Evolutionary conservation across 2,113 vertebrate genomes (phyloP).

Genomic region (Nycticorax nycticorax): DNA sequence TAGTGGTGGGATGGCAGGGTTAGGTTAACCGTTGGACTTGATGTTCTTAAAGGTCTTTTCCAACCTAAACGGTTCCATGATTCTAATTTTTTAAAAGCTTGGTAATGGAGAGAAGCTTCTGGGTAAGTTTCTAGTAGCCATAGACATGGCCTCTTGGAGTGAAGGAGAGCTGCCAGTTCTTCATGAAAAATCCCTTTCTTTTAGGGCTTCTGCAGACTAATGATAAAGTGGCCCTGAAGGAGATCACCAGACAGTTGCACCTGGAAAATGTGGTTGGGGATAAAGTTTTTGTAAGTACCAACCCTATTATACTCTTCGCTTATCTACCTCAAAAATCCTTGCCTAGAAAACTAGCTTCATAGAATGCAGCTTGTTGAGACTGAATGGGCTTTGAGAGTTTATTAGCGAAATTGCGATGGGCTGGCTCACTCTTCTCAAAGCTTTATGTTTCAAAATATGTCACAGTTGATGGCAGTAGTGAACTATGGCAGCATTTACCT

Average conservation of each 20-base stretch:
- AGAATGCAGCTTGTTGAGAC: neutral
- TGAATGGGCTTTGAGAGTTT: neutral
- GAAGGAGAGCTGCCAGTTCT: neutral
- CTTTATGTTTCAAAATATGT: neutral
- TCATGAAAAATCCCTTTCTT: neutral
- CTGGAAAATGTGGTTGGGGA: conserved; percentile 95
- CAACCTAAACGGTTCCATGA: no score
- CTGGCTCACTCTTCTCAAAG: neutral
- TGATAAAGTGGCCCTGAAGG: conserved; percentile 90
- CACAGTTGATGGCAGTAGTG: neutral
- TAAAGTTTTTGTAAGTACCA: conserved; percentile 93
- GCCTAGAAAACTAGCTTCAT: neutral
- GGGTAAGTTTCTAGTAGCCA: fast-evolving
- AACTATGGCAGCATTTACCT: neutral
- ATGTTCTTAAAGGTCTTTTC: no score
- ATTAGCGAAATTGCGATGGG: neutral
- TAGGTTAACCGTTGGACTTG: no score
- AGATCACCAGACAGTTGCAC: conserved; percentile 92
- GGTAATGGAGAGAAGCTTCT: neutral
- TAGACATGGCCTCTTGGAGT: neutral
- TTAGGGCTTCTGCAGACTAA: conserved; percentile 92
- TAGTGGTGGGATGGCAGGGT: no score
- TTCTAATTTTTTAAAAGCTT: no score
- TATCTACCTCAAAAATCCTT: neutral
- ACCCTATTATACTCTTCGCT: neutral